A percentile compares a stretch with the other conserved stretches of the same genome.
These are phyloP conservation scores for Nasonia longicornis DNA, from an alignment of 1,140 invertebrate species.

Conservation along the genomic window DNA sequence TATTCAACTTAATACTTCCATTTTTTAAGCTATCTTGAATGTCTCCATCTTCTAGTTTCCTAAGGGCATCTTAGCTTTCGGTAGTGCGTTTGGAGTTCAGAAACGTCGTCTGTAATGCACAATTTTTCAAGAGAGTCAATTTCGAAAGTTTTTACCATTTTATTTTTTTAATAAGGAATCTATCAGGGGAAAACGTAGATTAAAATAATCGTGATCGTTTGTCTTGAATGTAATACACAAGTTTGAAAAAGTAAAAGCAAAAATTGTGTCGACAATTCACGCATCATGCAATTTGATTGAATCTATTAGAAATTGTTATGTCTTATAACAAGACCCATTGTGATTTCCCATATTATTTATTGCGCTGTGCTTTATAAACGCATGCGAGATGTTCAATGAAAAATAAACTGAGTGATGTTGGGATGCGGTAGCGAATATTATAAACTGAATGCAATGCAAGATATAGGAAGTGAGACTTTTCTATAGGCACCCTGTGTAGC, in stretches of 20 bases:
- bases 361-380: slow-evolving; percentile 31
- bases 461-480: slow-evolving; percentile 7
- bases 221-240: neutral
- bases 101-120: neutral
- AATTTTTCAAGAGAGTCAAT: slow-evolving; percentile 1
- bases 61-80: slow-evolving; percentile 2
- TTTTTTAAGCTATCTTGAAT: neutral
- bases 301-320: slow-evolving; percentile 32
- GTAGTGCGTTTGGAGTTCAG: neutral
- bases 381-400: slow-evolving; percentile 16
- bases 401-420: neutral
- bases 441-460: slow-evolving; percentile 13
- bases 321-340: neutral
- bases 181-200: neutral
- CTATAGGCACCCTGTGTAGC: slow-evolving; percentile 8
- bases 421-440: slow-evolving; percentile 18
- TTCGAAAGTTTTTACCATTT: neutral
- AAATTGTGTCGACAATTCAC: neutral
- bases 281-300: slow-evolving; percentile 25
- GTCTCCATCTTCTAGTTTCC: neutral
- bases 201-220: neutral
- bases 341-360: slow-evolving; percentile 32
- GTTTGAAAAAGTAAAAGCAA: neutral
- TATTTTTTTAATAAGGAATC: neutral
- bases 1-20: neutral